phyloP scores from a whole-genome alignment of 2,888 invertebrate genomes.

The Brachyptera risi region DNA sequence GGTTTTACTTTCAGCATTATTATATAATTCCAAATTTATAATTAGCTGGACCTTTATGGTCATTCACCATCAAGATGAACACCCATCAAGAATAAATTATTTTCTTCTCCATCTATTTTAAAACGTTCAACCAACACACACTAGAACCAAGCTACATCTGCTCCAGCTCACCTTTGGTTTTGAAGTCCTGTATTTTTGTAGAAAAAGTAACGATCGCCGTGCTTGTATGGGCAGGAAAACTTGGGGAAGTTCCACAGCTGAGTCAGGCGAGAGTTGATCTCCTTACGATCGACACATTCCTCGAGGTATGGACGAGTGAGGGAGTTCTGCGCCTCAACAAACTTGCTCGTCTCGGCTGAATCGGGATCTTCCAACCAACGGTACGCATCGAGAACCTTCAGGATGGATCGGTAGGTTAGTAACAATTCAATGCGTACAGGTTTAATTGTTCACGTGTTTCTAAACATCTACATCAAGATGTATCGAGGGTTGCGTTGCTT shows the following conservation, averaged over 20 bases:
- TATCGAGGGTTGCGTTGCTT: no score
- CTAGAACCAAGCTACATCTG: no score
- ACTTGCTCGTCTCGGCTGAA: slow-evolving; percentile 82
- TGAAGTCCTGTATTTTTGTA: slow-evolving; percentile 92
- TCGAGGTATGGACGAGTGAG: slow-evolving; percentile 83
- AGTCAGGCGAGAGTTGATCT: slow-evolving; percentile 74
- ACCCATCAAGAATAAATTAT: background rate
- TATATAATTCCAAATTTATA: no score
- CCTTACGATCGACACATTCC: slow-evolving; percentile 64
- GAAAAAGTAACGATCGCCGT: slow-evolving; percentile 86
- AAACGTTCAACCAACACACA: no score
- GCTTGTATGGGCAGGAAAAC: slow-evolving; percentile 78
- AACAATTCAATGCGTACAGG: no score
- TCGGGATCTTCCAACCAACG: slow-evolving; percentile 97
- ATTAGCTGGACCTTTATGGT: no score
- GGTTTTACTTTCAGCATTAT: no score
- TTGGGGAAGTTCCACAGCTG: slow-evolving; percentile 97
- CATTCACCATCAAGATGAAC: background rate
- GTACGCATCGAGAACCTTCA: slow-evolving; percentile 94
- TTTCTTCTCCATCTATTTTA: no score
- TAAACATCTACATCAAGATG: no score
- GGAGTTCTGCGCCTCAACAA: slow-evolving; percentile 86
- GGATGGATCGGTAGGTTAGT: no score
- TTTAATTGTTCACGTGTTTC: no score
- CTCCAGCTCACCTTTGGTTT: slow-evolving; percentile 76